Conservation (phyloP, 2,797 vertebrate genomes). For the Neomorphus geoffroyi region DNA sequence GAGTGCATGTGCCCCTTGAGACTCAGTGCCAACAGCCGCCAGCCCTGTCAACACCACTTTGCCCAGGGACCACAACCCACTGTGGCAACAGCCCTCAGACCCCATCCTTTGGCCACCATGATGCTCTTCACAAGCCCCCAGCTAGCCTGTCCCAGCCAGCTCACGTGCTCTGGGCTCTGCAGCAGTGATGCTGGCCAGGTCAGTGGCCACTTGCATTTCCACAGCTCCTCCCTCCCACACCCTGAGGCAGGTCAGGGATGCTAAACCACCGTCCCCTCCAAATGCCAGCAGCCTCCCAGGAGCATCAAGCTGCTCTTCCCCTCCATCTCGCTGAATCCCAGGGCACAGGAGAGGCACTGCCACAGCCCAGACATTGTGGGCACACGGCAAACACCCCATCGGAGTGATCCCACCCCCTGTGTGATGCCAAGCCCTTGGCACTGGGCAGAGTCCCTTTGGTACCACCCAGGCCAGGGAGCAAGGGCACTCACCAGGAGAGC, state of each 20-base stretch:
- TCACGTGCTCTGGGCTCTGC: background rate
- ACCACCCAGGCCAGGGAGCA: accelerated
- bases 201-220: background rate
- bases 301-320: background rate
- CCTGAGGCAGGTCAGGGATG: background rate
- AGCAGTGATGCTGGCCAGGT: background rate
- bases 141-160: background rate
- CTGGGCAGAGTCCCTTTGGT: background rate
- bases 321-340: accelerated
- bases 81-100: background rate
- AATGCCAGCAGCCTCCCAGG: background rate
- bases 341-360: background rate
- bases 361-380: background rate
- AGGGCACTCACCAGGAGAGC: background rate
- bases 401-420: accelerated
- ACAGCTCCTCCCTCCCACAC: background rate
- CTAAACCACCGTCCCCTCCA: background rate
- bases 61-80: background rate
- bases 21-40: background rate
- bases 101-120: background rate
- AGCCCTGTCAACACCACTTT: background rate
- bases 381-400: accelerated
- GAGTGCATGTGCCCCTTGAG: accelerated
- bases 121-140: background rate
- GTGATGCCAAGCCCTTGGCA: accelerated